These are phyloP conservation scores for Macrophya alboannulata DNA, from an alignment of 2,888 invertebrate species.

Conservation along the genomic window DNA sequence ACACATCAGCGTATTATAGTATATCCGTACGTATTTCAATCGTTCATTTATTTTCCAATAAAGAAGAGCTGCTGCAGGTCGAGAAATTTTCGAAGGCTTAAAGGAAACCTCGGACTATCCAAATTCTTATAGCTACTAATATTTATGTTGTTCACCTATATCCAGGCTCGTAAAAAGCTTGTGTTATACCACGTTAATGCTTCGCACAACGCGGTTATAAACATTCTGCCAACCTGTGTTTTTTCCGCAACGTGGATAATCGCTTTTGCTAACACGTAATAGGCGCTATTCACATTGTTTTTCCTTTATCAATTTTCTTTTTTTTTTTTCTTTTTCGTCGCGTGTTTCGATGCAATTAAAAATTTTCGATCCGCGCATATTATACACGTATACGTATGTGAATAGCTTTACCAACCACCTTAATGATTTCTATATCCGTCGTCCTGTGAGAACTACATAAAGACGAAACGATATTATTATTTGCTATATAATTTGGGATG, in stretches of 20 bases:
- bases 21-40: background rate
- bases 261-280: background rate
- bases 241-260: background rate
- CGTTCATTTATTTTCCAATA: background rate
- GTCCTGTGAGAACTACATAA: background rate
- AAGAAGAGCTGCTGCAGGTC: background rate
- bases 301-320: background rate
- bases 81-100: background rate
- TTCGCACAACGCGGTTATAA: background rate
- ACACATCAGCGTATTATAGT: background rate
- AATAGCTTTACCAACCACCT: background rate
- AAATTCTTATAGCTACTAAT: slow-evolving; percentile 31
- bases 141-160: slow-evolving; percentile 50
- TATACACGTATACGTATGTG: background rate
- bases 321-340: no score
- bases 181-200: slow-evolving; percentile 1
- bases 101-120: background rate
- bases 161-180: slow-evolving; percentile 42
- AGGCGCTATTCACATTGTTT: background rate
- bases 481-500: slow-evolving; percentile 36
- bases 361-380: background rate
- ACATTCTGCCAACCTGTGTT: background rate
- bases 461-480: slow-evolving; percentile 37
- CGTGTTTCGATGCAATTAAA: background rate
- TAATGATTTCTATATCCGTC: background rate